Conservation (phyloP, 2,113 vertebrate genomes). For the Zingel zingel region DNA sequence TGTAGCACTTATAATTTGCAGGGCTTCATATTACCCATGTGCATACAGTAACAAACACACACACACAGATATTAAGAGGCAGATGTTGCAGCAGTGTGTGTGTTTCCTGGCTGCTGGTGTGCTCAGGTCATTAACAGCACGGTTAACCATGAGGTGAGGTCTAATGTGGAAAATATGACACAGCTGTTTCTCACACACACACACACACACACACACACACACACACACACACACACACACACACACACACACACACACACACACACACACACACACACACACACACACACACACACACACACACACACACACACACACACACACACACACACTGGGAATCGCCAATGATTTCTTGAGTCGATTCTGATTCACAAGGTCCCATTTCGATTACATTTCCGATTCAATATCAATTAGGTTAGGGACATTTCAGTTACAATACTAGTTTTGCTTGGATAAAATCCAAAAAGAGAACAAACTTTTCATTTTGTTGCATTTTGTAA, state of each 20-base stretch:
- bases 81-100: slow-evolving; percentile 46
- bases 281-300: slow-evolving; percentile 6
- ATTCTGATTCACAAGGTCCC: no score
- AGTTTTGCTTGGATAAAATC: no score
- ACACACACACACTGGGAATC: not conserved
- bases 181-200: slow-evolving; percentile 35
- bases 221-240: slow-evolving; percentile 17
- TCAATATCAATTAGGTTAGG: no score
- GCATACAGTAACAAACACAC: slow-evolving; percentile 4
- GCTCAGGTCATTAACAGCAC: slow-evolving; percentile 51
- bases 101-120: slow-evolving; percentile 57
- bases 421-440: no score
- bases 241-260: slow-evolving; percentile 10
- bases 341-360: no score
- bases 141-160: slow-evolving; percentile 52
- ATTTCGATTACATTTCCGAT: no score
- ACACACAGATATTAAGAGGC: slow-evolving; percentile 8
- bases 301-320: slow-evolving; percentile 16
- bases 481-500: no score
- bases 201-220: slow-evolving; percentile 16
- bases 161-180: slow-evolving; percentile 73
- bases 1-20: not conserved
- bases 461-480: no score
- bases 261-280: slow-evolving; percentile 14
- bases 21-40: slow-evolving; percentile 10